Percentiles rank a stretch among this genome's conserved stretches.
phyloP scores from a whole-genome alignment of 53 echinoderm and acorn worm genomes.

The Crossaster papposus region DNA sequence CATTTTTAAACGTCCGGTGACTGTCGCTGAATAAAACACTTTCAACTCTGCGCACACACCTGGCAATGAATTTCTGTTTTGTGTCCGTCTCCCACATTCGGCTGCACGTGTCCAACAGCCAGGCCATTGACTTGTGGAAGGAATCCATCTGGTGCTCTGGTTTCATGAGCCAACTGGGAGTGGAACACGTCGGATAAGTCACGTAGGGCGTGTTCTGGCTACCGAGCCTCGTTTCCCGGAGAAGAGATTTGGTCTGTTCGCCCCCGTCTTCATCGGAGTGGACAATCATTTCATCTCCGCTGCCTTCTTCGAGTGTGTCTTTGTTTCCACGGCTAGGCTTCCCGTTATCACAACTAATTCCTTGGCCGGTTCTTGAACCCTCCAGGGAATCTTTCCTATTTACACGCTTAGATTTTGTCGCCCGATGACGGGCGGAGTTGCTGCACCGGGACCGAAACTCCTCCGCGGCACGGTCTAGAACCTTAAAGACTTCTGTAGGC shows the following conservation, averaged over 20 bases:
- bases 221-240: background rate
- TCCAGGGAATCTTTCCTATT: no score
- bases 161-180: background rate
- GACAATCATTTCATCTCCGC: background rate
- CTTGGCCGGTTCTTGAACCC: background rate
- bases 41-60: slow-evolving; percentile 5
- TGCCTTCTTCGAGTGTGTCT: background rate
- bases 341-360: background rate
- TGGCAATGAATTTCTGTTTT: background rate
- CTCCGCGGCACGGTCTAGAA: background rate
- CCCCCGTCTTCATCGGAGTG: background rate
- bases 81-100: slow-evolving; percentile 22
- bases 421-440: background rate
- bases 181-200: slow-evolving; percentile 9
- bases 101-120: slow-evolving; percentile 22
- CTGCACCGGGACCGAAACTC: background rate
- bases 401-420: background rate
- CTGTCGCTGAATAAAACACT: slow-evolving; percentile 19
- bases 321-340: background rate
- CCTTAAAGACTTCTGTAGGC: slow-evolving; percentile 15
- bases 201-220: slow-evolving; percentile 16
- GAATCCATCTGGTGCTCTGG: slow-evolving; percentile 25
- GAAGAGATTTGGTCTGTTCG: background rate
- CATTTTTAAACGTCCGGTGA: background rate
- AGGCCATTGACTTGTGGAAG: slow-evolving; percentile 34